phyloP scores from a whole-genome alignment of 2,888 invertebrate species.

The Eristalinus sepulchralis region DNA sequence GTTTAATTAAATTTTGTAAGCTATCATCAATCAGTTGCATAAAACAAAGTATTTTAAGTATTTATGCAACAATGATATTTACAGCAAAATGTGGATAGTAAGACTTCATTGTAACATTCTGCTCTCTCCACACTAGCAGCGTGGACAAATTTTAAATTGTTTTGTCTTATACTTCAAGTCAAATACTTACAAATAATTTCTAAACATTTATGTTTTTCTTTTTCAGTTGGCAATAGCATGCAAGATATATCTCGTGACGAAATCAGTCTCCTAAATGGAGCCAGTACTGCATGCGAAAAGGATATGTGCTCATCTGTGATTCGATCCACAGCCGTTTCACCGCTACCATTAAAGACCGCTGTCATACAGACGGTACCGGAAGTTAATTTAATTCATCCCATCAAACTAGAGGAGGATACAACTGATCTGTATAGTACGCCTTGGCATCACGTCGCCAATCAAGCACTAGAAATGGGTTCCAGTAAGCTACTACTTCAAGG shows the following conservation, averaged over 20 bases:
- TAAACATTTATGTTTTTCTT: not conserved
- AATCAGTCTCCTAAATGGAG: slow-evolving; percentile 75
- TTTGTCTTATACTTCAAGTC: not conserved
- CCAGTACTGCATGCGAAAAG: slow-evolving; percentile 72
- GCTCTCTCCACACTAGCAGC: no score
- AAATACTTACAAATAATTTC: not conserved
- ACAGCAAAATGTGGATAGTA: no score
- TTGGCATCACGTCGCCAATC: slow-evolving; percentile 63
- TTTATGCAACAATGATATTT: no score
- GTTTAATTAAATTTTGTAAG: no score
- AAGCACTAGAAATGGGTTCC: slow-evolving; percentile 66
- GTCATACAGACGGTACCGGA: slow-evolving; percentile 50
- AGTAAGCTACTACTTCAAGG: slow-evolving; percentile 78
- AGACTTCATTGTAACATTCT: no score
- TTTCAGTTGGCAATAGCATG: slow-evolving; percentile 78
- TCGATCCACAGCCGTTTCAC: slow-evolving; percentile 69
- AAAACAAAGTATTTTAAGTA: no score
- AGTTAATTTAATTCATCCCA: slow-evolving; percentile 29
- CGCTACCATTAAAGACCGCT: slow-evolving; percentile 56
- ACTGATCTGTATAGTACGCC: slow-evolving; percentile 47
- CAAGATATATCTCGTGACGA: slow-evolving; percentile 78
- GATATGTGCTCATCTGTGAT: slow-evolving; percentile 74
- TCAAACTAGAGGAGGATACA: slow-evolving; percentile 58
- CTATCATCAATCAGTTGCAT: no score
- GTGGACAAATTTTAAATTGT: no score